A percentile compares a stretch with the other conserved stretches of the same genome.
Evolutionary conservation across 2,113 vertebrate genomes (phyloP).

Genomic region (Axis porcinus): DNA sequence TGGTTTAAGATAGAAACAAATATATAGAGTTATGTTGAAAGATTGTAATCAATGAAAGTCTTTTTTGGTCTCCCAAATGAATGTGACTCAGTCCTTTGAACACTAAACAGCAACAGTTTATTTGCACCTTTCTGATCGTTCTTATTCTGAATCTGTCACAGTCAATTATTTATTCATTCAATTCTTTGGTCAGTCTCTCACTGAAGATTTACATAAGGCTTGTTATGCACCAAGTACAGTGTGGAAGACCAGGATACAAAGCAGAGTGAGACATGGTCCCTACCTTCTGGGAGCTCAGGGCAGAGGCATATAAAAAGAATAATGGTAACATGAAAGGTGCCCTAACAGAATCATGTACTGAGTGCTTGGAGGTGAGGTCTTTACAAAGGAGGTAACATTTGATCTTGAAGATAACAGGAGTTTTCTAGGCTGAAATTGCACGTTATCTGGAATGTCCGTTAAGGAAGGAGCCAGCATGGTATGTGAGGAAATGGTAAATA

Average conservation of each 20-base stretch:
- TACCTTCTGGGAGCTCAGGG: neutral
- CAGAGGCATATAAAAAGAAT: neutral
- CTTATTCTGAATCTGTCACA: neutral
- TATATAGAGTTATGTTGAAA: neutral
- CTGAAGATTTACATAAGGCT: neutral
- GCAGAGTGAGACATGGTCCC: neutral
- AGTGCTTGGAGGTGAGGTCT: neutral
- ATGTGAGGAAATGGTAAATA: neutral
- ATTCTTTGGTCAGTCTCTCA: neutral
- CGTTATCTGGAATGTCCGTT: neutral
- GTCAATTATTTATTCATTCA: neutral
- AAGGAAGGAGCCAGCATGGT: neutral
- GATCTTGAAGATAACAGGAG: neutral
- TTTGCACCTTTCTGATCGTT: neutral
- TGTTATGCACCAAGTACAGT: neutral
- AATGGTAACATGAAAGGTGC: neutral
- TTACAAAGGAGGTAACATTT: neutral
- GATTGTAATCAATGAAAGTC: neutral
- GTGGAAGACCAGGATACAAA: neutral
- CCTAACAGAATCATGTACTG: neutral
- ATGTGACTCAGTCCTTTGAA: neutral
- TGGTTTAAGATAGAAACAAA: neutral
- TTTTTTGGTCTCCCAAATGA: neutral
- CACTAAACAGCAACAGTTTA: neutral
- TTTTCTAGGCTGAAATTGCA: slow-evolving; percentile 14